Conservation (phyloP, 2,797 vertebrate genomes). For the Microhierax caerulescens region DNA sequence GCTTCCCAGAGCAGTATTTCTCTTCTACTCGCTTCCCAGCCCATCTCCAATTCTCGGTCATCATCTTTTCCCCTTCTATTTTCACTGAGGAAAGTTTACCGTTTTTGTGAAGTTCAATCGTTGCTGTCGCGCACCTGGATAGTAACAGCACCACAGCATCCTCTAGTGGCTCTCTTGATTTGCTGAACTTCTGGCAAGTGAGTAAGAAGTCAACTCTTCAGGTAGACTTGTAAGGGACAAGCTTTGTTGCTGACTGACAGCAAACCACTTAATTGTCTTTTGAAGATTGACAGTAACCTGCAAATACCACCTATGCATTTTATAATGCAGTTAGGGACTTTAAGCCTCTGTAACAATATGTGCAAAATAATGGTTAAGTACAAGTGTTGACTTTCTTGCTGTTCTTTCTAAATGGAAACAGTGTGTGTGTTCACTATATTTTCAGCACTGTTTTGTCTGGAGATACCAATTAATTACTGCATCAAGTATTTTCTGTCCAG, state of each 20-base stretch:
- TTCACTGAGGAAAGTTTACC: background rate
- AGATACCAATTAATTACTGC: background rate
- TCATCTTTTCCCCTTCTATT: rapidly evolving
- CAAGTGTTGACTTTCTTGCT: background rate
- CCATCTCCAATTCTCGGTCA: background rate
- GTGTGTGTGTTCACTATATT: background rate
- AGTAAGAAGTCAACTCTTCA: background rate
- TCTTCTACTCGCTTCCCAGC: background rate
- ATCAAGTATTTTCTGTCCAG: background rate
- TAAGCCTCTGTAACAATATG: background rate
- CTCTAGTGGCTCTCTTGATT: slow-evolving; percentile 15
- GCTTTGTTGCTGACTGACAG: background rate
- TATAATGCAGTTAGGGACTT: background rate
- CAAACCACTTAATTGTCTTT: background rate
- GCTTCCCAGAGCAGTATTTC: background rate
- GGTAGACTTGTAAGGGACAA: background rate
- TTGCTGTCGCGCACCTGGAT: background rate
- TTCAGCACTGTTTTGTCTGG: background rate
- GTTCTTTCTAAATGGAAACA: background rate
- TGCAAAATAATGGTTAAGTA: background rate
- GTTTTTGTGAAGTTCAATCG: background rate
- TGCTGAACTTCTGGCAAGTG: background rate
- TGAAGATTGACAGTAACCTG: background rate
- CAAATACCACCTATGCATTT: rapidly evolving
- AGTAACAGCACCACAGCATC: slow-evolving; percentile 29